These are phyloP conservation scores for Notamacropus eugenii DNA, from an alignment of 2,797 vertebrate genomes.

Conservation along the genomic window DNA sequence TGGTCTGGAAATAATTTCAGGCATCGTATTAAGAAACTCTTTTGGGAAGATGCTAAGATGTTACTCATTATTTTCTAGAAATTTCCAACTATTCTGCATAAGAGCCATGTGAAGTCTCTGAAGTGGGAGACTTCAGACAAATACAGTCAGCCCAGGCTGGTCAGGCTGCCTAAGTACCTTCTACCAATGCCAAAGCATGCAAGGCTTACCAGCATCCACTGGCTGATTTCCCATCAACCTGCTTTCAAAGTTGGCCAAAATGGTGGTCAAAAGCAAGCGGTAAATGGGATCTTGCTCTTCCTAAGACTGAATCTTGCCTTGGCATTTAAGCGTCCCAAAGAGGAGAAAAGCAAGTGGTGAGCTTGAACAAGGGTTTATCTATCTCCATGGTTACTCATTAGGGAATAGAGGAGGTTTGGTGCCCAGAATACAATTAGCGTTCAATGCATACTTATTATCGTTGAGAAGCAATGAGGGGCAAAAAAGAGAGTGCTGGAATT, in stretches of 20 bases:
- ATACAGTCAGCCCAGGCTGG: background rate
- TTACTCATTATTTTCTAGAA: background rate
- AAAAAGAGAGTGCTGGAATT: background rate
- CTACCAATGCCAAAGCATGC: background rate
- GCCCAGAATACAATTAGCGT: background rate
- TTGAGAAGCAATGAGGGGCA: background rate
- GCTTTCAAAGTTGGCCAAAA: background rate
- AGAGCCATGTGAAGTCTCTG: background rate
- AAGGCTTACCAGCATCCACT: background rate
- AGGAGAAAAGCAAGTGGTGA: background rate
- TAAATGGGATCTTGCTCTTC: background rate
- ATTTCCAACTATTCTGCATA: background rate
- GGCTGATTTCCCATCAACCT: background rate
- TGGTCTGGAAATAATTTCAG: background rate
- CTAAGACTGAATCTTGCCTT: background rate
- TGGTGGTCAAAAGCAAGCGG: background rate
- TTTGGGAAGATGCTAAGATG: background rate
- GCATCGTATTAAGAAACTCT: background rate
- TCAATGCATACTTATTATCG: background rate
- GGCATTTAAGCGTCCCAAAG: background rate
- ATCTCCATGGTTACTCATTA: background rate
- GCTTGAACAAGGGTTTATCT: background rate
- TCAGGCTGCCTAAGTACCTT: background rate
- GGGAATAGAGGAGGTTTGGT: no score
- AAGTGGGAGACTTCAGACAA: background rate